Conservation (phyloP, 2,888 invertebrate species). For the Morpho achilles region DNA sequence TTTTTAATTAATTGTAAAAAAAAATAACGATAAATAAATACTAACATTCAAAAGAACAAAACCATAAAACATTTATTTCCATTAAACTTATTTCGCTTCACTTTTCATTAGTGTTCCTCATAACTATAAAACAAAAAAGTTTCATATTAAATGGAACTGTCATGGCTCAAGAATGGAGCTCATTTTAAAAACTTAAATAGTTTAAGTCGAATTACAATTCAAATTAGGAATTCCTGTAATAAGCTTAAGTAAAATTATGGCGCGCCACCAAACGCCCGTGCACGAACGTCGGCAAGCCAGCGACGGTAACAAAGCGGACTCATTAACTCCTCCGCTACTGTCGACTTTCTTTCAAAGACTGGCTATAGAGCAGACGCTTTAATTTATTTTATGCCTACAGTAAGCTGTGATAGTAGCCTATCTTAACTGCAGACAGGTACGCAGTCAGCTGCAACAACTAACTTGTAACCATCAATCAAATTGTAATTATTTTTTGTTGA, state of each 20-base stretch:
- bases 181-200: slow-evolving; percentile 20
- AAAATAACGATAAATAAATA: no score
- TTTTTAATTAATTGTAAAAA: no score
- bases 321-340: slow-evolving; percentile 49
- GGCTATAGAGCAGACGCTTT: background rate
- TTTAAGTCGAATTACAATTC: slow-evolving; percentile 24
- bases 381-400: no score
- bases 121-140: background rate
- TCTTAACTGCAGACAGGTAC: no score
- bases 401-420: no score
- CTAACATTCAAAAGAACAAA: no score
- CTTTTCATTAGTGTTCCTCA: no score
- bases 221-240: slow-evolving; percentile 27
- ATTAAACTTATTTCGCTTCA: no score
- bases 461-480: no score
- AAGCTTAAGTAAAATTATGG: slow-evolving; percentile 28
- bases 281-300: slow-evolving; percentile 23
- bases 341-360: slow-evolving; percentile 27
- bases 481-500: no score
- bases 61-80: no score
- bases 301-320: slow-evolving; percentile 44
- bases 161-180: background rate
- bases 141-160: background rate
- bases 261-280: slow-evolving; percentile 22
- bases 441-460: no score